Evolutionary conservation across 2,113 vertebrate genomes (phyloP), one percentile per base, ranked within the genome.

Genomic region (Calyptommatus sinebrachiatus): DNA sequence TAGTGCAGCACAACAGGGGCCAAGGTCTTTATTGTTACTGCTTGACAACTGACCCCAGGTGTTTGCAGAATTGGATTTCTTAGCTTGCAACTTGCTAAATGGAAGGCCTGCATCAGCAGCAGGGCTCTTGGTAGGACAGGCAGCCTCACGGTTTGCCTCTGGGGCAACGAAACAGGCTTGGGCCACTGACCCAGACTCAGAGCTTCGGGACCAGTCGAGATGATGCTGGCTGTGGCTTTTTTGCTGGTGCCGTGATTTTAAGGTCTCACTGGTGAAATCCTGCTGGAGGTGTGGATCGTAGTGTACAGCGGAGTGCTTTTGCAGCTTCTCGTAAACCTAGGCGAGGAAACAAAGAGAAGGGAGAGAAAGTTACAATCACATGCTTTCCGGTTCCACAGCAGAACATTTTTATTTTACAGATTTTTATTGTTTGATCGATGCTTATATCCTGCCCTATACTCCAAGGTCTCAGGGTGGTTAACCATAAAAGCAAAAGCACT

Each of bases 161-260:
- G 94, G 83, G 86, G 94, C 95, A 79, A 93, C 87, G 81, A 95
- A 94, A 85, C 95, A 96, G 85, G 94, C 95, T 62, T 96, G 96
- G 85, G 95, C 93, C 81, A 91, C 8, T 1, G 95, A 90, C 74
- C 95, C 93, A 74, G 93, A 90, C n/a, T 95, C 92, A 1, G 96
- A 93, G 85, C 91, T 95, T 3, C 90, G 84, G 87, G 95, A 95
- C 98, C 98, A 99, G 89, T 97, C 96, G 76, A 96, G 89, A 87
- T 96, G 96, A 91, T 96, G 95, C 92, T 96, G 96, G 92, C 88
- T 96, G 90, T 90, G 93, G 92, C 91, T 95, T 95, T 97, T 98
- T 88, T 96, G 96, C 96, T 97, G 97, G 94, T 99, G 96, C 93
- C 98, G 99, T 95, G 97, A 96, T 94, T 96, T 97, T 95, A 97